phyloP scores from a whole-genome alignment of 2,888 invertebrate species.

The Synanthedon andrenaeformis region DNA sequence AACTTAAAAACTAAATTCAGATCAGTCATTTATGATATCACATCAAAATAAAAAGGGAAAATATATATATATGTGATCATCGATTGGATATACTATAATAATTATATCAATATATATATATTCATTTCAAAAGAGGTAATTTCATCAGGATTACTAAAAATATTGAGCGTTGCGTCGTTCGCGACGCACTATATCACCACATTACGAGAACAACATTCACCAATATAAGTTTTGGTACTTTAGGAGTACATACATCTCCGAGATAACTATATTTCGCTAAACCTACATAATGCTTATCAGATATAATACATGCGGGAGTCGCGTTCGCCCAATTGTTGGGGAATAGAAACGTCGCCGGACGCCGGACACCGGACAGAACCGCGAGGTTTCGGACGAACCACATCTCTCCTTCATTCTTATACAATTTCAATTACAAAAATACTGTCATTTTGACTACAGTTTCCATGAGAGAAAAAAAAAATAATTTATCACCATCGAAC shows the following conservation, averaged over 20 bases:
- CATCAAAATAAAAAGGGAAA: conserved; percentile 73
- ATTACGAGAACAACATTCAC: conserved; percentile 68
- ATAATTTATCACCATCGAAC: conserved; percentile 50
- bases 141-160: conserved; percentile 70
- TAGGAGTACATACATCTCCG: conserved; percentile 48
- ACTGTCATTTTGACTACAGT: conserved; percentile 73
- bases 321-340: not conserved
- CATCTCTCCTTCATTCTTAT: conserved; percentile 51
- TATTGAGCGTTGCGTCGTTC: conserved; percentile 68
- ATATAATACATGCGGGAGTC: conserved; percentile 48
- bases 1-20: conserved; percentile 73
- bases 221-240: conserved; percentile 66
- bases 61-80: conserved; percentile 69
- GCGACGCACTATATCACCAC: conserved; percentile 66
- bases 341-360: conserved; percentile 7
- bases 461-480: conserved; percentile 55
- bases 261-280: conserved; percentile 67
- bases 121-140: conserved; percentile 71
- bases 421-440: conserved; percentile 71
- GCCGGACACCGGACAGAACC: conserved; percentile 8
- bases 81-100: conserved; percentile 59
- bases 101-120: conserved; percentile 34
- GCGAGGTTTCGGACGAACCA: conserved; percentile 10
- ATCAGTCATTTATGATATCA: conserved; percentile 74
- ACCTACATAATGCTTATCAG: conserved; percentile 72